Conservation (phyloP, 2,797 vertebrate genomes). For the Melanotaenia pygmaea region DNA sequence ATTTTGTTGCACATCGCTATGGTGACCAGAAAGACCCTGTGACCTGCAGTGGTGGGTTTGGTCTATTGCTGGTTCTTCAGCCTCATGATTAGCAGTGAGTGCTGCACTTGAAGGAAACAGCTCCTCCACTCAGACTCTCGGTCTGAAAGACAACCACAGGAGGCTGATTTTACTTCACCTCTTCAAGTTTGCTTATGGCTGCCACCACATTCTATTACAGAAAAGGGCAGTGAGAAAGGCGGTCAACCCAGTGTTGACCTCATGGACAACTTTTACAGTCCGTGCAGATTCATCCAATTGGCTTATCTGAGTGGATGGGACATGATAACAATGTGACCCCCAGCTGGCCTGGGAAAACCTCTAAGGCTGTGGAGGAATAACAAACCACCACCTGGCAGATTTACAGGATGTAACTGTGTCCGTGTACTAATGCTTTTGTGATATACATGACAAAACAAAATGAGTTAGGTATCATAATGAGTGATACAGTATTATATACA, state of each 20-base stretch:
- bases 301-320: constrained; percentile 36
- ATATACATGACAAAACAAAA: not conserved
- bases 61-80: constrained; percentile 11
- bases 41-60: constrained; percentile 41
- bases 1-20: constrained; percentile 22
- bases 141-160: constrained; percentile 36
- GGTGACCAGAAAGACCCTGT: constrained; percentile 21
- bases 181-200: constrained; percentile 1
- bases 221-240: constrained; percentile 21
- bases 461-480: not conserved
- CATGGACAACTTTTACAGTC: constrained; percentile 22
- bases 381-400: constrained; percentile 24
- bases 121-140: constrained; percentile 53
- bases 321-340: constrained; percentile 27
- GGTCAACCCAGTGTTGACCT: constrained; percentile 38
- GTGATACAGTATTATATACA: not conserved
- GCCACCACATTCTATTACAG: constrained; percentile 1
- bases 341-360: not conserved
- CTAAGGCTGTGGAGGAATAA: not conserved
- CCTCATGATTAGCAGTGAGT: constrained; percentile 52
- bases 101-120: constrained; percentile 55
- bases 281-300: constrained; percentile 30
- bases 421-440: not conserved
- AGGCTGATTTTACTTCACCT: constrained; percentile 47
- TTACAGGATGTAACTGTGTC: constrained; percentile 5